Evolutionary conservation across 2,113 vertebrate genomes (phyloP), one percentile per base, ranked within the genome.

Genomic region (Xiphophorus maculatus): DNA sequence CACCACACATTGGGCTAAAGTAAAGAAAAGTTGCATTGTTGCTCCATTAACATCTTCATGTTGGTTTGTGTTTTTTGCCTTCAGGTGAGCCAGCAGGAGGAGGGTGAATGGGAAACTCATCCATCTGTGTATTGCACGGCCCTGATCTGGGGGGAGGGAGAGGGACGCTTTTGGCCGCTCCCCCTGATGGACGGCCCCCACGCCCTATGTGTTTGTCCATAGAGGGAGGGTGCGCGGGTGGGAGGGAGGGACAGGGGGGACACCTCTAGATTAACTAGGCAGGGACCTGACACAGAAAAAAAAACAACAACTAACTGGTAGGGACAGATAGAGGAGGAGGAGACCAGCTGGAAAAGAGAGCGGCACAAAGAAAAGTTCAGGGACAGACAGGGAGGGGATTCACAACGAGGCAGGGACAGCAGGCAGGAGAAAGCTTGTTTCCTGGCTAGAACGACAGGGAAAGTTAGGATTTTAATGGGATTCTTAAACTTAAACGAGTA

Each of bases 81-180:
- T 11, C 84, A 96, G 96, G 93, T 95, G 93, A 95, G 94, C 93
- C 94, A 95, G 93, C 94, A 91, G 90, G 94, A 92, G 91, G 94
- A 95, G 95, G 95, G 95, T 96, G 94, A 93, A 95, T 91, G 93
- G 96, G 95, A 95, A 94, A 94, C 93, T 94, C 94, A 90, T 95
- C 94, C 93, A 96, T 94, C 96, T 95, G 92, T 95, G 95, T 96
- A 95, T 96, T 94, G 94, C 95, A 94, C 95, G 95, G 95, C 95
- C 96, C 96, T 95, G 95, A 94, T 95, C 91, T 54, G 94, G 95
- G 95, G 94, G 94, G 94, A 88, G 95, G 95, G 95, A 95, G 95
- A 93, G 94, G 93, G 93, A 94, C 80, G 88, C 90, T 88, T 89
- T 84, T 87, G 92, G 92, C 92, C 91, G 86, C 94, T 93, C 92